Percentiles rank a stretch among this genome's conserved stretches.
Evolutionary conservation across 2,797 vertebrate species (phyloP).

Genomic region (Holocentrus rufus): DNA sequence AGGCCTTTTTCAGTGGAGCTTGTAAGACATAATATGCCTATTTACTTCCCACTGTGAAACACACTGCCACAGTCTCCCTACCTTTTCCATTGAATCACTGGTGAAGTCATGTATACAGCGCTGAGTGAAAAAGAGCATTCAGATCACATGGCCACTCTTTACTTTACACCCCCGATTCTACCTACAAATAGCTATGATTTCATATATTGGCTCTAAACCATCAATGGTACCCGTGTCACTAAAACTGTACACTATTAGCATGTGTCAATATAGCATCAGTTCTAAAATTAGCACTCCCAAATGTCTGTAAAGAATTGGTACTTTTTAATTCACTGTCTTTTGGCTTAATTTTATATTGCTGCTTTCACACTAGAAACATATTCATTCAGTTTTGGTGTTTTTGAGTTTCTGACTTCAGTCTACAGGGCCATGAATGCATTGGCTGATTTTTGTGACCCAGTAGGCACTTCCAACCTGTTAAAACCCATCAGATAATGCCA

Average conservation of each 20-base stretch:
- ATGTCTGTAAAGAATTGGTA: no score
- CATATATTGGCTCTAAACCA: neutral
- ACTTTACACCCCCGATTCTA: no score
- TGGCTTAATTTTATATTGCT: neutral
- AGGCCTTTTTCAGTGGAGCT: conserved; percentile 2
- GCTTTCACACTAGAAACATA: neutral
- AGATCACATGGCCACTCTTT: neutral
- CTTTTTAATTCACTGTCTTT: neutral
- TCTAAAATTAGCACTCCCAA: no score
- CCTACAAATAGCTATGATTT: neutral
- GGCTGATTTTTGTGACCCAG: neutral
- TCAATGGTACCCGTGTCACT: neutral
- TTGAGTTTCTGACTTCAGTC: neutral
- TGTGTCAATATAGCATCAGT: no score
- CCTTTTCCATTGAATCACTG: conserved; percentile 14
- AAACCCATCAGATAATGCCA: neutral
- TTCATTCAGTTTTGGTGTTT: neutral
- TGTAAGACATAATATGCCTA: conserved; percentile 20
- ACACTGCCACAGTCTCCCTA: neutral
- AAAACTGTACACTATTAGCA: neutral
- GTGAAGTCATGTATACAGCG: conserved; percentile 12
- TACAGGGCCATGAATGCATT: neutral
- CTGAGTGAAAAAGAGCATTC: conserved; percentile 4
- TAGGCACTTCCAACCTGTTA: neutral
- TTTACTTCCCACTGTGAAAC: conserved; percentile 23